Conservation (phyloP, 2,797 vertebrate species). For the Odontamblyopus lacepedii region DNA sequence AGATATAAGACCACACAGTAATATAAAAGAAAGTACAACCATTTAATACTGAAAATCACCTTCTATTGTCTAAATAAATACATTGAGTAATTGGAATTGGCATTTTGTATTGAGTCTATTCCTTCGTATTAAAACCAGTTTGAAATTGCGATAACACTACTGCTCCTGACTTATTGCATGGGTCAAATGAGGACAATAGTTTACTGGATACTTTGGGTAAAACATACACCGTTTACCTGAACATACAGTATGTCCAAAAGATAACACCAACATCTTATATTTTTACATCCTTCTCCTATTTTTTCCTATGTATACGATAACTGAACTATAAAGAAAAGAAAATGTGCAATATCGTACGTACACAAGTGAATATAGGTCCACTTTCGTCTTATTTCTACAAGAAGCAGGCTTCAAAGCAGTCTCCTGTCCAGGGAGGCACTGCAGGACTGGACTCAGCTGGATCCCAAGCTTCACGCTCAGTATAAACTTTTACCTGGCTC, state of each 20-base stretch:
- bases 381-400: neutral
- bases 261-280: neutral
- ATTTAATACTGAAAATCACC: too few relatives aligned
- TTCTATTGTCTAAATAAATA: too few relatives aligned
- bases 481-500: conserved; percentile 13
- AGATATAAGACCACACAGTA: too few relatives aligned
- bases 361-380: neutral
- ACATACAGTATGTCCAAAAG: neutral
- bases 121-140: too few relatives aligned
- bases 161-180: too few relatives aligned
- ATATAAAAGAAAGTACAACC: too few relatives aligned
- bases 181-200: too few relatives aligned
- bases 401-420: neutral
- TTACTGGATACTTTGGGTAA: too few relatives aligned
- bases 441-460: neutral
- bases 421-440: neutral
- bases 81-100: too few relatives aligned
- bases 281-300: neutral
- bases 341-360: neutral
- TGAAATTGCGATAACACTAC: too few relatives aligned
- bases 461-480: neutral
- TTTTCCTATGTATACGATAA: neutral
- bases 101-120: too few relatives aligned
- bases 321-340: neutral
- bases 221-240: too few relatives aligned